Evolutionary conservation across 2,888 invertebrate species (phyloP), one percentile per base, ranked within the genome.

Genomic region (Beris morrisii): DNA sequence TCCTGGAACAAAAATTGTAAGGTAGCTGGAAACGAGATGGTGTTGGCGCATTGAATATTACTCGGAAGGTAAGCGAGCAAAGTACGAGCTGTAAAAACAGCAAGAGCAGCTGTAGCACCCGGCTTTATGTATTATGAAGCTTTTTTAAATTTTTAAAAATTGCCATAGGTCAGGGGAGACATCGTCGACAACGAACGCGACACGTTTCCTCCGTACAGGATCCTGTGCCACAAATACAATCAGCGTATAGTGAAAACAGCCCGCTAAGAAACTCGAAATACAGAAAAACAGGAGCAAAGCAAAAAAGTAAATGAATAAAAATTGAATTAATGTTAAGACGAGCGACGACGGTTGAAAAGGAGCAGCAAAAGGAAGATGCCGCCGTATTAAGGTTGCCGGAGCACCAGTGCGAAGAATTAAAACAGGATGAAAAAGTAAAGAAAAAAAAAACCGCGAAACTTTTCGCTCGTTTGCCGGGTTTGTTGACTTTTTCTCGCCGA

Each of bases 111-210:
- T n/a, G 52, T 5, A 38, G 5, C 38, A 38, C 38, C 9, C 61
- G 52, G 22, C 3, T 50, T 61, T 61, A 50, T 38, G 22, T 52
- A 50, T 52, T 53, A 54, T 54, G 54, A 54, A 54, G 64, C 31
- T 45, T 54, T 65, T 22, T 56, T 53, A 52, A 57, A 65, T 65
- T 68, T 68, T 65, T 65, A 66, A 68, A 22, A 68, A 65, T 68
- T 68, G 68, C 54, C 65, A 61, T 61, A 68, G 68, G 68, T 68
- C 68, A 68, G 52, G 63, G 65, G 53, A 65, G 43, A 46, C 45
- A 13, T 31, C 30, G 56, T 22, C 56, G 12, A 48, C 32, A n/a
- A 52, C 32, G 22, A 38, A 38, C 38, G 38, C 38, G 38, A 38
- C 38, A 9, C 38, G 38, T 38, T 38, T 38, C 38, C 22, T 22